A percentile compares a stretch with the other conserved stretches of the same genome.
phyloP scores from a whole-genome alignment of 2,797 vertebrate genomes.

The Catharus ustulatus region DNA sequence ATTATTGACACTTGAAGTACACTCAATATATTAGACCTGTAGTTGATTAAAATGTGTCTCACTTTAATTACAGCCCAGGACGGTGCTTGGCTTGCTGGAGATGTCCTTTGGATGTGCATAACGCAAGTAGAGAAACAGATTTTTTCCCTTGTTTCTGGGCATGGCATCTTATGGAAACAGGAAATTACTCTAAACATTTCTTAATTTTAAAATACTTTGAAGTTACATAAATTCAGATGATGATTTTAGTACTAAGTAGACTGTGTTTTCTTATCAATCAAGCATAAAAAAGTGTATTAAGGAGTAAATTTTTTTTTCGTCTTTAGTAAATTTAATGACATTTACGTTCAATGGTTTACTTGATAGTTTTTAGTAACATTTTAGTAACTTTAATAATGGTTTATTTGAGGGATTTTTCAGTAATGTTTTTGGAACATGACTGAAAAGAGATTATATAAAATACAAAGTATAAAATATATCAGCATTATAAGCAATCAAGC shows the following conservation, averaged over 20 bases:
- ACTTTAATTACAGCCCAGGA: background rate
- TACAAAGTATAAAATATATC: background rate
- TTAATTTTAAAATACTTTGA: background rate
- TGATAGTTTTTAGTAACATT: background rate
- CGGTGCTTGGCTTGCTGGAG: background rate
- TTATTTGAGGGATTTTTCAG: background rate
- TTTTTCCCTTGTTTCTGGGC: background rate
- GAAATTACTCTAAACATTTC: background rate
- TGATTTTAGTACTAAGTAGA: background rate
- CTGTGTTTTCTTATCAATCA: background rate
- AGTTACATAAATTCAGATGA: background rate
- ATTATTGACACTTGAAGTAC: background rate
- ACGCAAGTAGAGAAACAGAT: background rate
- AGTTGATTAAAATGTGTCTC: background rate
- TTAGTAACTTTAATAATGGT: background rate
- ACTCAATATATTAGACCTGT: background rate
- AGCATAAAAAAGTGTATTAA: background rate
- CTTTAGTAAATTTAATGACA: background rate
- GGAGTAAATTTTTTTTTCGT: background rate
- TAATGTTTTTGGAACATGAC: background rate
- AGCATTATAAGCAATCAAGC: background rate
- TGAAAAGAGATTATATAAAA: background rate
- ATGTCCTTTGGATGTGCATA: rapidly evolving
- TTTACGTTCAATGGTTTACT: background rate
- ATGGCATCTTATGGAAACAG: background rate